Conservation (phyloP, 1,140 invertebrate genomes). For the Drosophila teissieri region DNA sequence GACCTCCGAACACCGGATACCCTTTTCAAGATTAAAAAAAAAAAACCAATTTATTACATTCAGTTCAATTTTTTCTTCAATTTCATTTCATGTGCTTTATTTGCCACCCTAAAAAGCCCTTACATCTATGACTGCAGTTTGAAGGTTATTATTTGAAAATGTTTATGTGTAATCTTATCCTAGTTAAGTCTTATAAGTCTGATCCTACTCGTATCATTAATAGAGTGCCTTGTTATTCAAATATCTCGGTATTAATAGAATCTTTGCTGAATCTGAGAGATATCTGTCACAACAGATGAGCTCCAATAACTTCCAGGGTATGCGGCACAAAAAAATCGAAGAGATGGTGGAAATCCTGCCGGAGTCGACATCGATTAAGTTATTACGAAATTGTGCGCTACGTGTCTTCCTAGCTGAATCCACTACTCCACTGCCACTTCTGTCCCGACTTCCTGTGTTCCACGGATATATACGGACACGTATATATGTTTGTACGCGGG, state of each 20-base stretch:
- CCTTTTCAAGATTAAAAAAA: background rate
- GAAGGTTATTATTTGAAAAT: too few relatives aligned
- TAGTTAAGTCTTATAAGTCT: too few relatives aligned
- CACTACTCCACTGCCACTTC: conserved; percentile 16
- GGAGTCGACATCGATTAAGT: conserved; percentile 79
- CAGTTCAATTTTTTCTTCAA: too few relatives aligned
- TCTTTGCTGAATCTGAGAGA: too few relatives aligned
- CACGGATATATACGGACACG: background rate
- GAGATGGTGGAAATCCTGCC: conserved; percentile 66
- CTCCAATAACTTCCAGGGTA: background rate
- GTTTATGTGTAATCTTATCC: too few relatives aligned
- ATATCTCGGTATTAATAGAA: too few relatives aligned
- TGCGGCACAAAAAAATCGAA: conserved; percentile 1
- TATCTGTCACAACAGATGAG: background rate
- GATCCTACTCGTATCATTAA: too few relatives aligned
- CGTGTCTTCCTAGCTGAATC: conserved; percentile 57
- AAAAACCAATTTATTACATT: too few relatives aligned
- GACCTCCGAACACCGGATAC: conserved; percentile 7
- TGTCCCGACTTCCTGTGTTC: conserved; percentile 15
- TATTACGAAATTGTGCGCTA: conserved; percentile 80
- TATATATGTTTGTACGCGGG: conserved; percentile 4
- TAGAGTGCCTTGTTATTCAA: too few relatives aligned
- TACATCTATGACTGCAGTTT: too few relatives aligned
- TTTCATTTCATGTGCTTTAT: too few relatives aligned
- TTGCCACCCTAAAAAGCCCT: too few relatives aligned